Evolutionary conservation across 2,888 invertebrate species (phyloP), one percentile per base, ranked within the genome.

Genomic region (Cephus nigrinus): DNA sequence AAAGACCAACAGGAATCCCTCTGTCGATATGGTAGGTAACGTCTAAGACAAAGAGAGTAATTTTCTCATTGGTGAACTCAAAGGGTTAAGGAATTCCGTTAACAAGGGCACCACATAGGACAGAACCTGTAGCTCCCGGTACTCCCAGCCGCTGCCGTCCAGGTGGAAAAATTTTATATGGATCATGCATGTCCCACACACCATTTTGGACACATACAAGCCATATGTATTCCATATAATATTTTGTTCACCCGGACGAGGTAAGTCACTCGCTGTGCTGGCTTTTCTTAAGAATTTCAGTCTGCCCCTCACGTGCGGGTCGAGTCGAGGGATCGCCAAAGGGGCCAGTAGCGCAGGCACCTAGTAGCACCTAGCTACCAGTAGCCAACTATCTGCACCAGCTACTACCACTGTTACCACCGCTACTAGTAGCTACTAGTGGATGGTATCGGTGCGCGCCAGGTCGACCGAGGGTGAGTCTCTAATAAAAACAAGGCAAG

Each of bases 401-500:
- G 15, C 55, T 23, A 55, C 55, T 23, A 55, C 55, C 2, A 55
- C 55, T 0, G 9, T 23, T 55, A 55, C 55, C 23, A 23, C 2
- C 9, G 1, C 23, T 55, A 23, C 5, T 23, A 55, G 55, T 55
- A 23, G 55, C 55, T 55, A 55, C 55, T 2, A 55, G 55, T 15
- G 55, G 23, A 23, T 9, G 55, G 23, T 55, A 55, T 55, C 71
- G 71, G 71, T 71, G 55, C 55, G 55, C 23, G 71, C 31, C 31
- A 71, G 33, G 31, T 31, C 31, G 36, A 55, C 73, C 33, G 74
- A 74, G 79, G 55, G 75, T 76, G 76, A 35, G 79, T 68, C 74
- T 76, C 76, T 81, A 82, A 82, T 81, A 82, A 83, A 82, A 84
- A 84, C 81, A 78, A 79, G 75, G 80, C 76, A 78, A 82, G 82